phyloP scores from a whole-genome alignment of 2,113 vertebrate genomes.

The Tor tambroides region DNA sequence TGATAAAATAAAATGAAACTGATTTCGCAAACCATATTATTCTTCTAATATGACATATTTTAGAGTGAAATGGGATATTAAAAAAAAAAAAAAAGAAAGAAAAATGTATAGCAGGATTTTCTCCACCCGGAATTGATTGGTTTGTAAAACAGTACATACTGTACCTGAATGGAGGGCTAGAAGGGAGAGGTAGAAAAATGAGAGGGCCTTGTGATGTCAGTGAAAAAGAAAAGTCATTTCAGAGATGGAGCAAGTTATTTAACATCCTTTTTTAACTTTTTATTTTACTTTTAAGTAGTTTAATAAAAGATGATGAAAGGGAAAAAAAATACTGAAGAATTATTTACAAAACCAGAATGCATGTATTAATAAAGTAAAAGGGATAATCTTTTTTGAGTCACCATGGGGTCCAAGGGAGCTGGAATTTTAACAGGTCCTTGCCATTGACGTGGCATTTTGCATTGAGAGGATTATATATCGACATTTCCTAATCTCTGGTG shows the following conservation, averaged over 20 bases:
- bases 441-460: neutral
- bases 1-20: neutral
- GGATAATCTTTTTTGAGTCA: neutral
- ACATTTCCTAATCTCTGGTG: neutral
- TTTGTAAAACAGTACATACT: too few species aligned
- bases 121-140: too few species aligned
- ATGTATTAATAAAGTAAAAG: neutral
- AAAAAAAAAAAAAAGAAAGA: neutral
- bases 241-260: too few species aligned
- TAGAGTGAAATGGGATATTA: neutral
- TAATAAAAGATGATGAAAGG: too few species aligned
- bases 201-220: too few species aligned
- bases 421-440: neutral
- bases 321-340: neutral
- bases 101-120: neutral
- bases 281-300: too few species aligned
- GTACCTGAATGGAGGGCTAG: too few species aligned
- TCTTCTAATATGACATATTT: neutral
- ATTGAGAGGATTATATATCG: neutral
- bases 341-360: neutral
- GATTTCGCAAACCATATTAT: neutral
- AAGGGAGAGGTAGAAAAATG: too few species aligned
- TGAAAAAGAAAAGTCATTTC: too few species aligned
- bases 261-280: too few species aligned
- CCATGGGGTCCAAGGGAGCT: too few species aligned